Evolutionary conservation across 2,888 invertebrate species (phyloP), one percentile per base, ranked within the genome.

Genomic region (Apodemia mormo): DNA sequence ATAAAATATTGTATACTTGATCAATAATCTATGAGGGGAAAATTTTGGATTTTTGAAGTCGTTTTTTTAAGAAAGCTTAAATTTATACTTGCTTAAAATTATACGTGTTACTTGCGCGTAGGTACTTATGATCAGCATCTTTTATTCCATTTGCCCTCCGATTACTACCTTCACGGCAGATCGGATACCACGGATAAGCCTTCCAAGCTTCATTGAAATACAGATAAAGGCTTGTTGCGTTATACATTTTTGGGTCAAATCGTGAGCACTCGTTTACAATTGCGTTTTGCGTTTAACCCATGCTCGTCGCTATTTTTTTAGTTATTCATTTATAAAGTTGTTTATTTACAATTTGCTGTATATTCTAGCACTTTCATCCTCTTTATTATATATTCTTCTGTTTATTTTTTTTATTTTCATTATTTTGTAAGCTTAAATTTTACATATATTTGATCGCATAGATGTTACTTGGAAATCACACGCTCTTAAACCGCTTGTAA

Each of bases 241-340:
- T 54, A 61, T 14, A 61, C 6, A 14, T 61, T 61, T 61, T 61
- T 30, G 61, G 14, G 33, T 61, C 61, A 64, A 64, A 64, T 37
- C 61, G 61, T 64, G 61, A 30, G 37, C 61, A 37, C 61, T 33
- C 61, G 33, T 14, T 12, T 5, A 61, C 61, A 33, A 61, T 37
- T 7, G 14, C 61, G 2, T 64, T 64, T 61, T 14, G 61, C 33
- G 30, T 54, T 22, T 1, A 7, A 14, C 30, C 61, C n/a, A 2
- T 37, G 33, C 61, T 64, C 12, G 61, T n/a, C 12, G n/a, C 5
- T 3, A 4, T 45, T 45, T 45, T 10, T 45, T 45, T 10, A 40
- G 40, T 7, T 40, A 40, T 45, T 52, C 49, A 52, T n/a, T 6
- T n/a, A 52, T 52, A 52, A 52, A 40, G 8, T 22, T 22, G 22